A percentile compares a stretch with the other conserved stretches of the same genome.
These are phyloP conservation scores for Leucopsar rothschildi DNA, from an alignment of 2,113 vertebrate genomes.

Conservation along the genomic window DNA sequence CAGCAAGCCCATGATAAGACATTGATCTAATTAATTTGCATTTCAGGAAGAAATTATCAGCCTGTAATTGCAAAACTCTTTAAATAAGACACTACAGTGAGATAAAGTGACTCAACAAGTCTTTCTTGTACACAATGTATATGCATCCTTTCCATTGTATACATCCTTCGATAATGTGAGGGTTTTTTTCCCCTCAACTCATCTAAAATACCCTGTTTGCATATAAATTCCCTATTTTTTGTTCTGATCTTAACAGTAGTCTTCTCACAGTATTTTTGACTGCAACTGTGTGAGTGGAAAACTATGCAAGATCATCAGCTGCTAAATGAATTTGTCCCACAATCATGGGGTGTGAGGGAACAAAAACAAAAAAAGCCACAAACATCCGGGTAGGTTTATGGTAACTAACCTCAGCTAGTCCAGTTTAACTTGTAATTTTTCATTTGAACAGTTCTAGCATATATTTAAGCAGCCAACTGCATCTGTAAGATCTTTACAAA, in stretches of 20 bases:
- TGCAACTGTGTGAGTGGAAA: not conserved
- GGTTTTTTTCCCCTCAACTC: not conserved
- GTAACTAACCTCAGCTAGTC: not conserved
- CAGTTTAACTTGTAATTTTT: not conserved
- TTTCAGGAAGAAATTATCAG: not conserved
- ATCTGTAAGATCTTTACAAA: not conserved
- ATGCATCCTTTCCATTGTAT: not conserved
- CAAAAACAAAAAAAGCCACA: not conserved
- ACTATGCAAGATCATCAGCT: not conserved
- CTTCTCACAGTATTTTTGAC: not conserved
- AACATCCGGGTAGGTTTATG: not conserved
- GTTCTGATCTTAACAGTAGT: not conserved
- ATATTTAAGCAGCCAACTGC: not conserved
- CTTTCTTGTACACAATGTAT: fast-evolving
- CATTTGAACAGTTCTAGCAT: not conserved
- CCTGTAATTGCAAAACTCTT: not conserved
- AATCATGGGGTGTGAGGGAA: not conserved
- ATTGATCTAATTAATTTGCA: not conserved
- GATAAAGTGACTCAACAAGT: not conserved
- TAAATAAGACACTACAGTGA: not conserved
- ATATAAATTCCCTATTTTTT: not conserved
- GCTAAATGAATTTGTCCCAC: not conserved
- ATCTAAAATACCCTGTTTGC: not conserved
- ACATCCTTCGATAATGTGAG: not conserved
- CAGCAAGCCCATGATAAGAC: not conserved